These are phyloP conservation scores for Drymodes brunneopygia DNA, from an alignment of 2,113 vertebrate genomes.

Conservation along the genomic window DNA sequence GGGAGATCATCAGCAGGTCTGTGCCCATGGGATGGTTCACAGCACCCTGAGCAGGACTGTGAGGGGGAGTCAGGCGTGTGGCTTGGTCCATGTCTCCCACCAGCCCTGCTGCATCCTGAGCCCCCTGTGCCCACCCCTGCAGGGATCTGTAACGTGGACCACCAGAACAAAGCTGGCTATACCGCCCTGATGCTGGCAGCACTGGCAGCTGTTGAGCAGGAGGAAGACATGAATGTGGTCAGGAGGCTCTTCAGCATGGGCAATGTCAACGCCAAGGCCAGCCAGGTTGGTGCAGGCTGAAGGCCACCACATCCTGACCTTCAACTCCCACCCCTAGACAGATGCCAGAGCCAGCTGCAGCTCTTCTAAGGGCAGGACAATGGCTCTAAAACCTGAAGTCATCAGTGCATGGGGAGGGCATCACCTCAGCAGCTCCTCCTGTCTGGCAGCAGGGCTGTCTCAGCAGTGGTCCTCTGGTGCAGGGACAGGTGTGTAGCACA, in stretches of 20 bases:
- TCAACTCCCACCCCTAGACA: background rate
- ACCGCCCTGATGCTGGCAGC: slow-evolving; percentile 94
- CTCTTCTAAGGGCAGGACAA: background rate
- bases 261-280: slow-evolving; percentile 90
- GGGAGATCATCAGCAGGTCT: background rate
- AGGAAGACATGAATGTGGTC: slow-evolving; percentile 84
- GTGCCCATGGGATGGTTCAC: accelerated
- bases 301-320: background rate
- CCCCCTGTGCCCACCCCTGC: background rate
- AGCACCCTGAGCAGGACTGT: background rate
- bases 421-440: background rate
- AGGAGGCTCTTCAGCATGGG: slow-evolving; percentile 86
- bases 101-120: background rate
- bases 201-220: slow-evolving; percentile 80
- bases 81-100: background rate
- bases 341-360: accelerated
- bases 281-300: slow-evolving; percentile 74
- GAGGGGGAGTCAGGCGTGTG: accelerated
- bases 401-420: accelerated
- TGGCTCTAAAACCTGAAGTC: background rate
- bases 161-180: slow-evolving; percentile 94
- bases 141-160: slow-evolving; percentile 86
- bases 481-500: background rate
- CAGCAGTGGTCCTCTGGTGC: accelerated
- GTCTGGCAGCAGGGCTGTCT: background rate